Evolutionary conservation across 2,113 vertebrate genomes (phyloP), one percentile per base, ranked within the genome.

Genomic region (Monarcha castaneiventris): DNA sequence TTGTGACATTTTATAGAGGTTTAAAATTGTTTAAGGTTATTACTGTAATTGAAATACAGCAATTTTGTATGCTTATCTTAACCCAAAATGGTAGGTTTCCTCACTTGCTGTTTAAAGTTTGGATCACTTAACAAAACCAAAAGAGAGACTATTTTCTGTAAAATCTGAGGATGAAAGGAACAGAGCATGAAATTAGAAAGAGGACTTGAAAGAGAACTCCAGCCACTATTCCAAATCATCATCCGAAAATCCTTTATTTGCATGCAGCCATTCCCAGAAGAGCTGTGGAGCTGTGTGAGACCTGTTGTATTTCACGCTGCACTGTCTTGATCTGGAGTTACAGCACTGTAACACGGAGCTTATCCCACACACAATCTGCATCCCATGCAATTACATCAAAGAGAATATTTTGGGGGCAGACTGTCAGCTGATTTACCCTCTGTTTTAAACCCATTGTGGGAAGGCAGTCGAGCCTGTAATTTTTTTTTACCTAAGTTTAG

Each of bases 131-230:
- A 78, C 75, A 84, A 90, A 92, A 84, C 83, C 37, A 27, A 89
- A 89, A 92, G 88, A 82, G 43, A 61, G 90, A 89, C 27, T 86
- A 87, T 95, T 94, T 94, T 61, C 91, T 92, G 93, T 81, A 95
- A 95, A 94, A 90, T 90, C 90, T 64, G 83, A 78, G 86, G 93
- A 94, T 97, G 92, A 96, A 96, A 97, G 94, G 96, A 96, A 64
- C 44, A 69, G 92, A 96, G 93, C 96, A 96, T 95, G 94, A 96
- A 96, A 96, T 93, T 94, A 79, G 86, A 79, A 89, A 88, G 83
- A 93, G 86, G 84, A 92, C 90, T 96, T 96, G 92, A 97, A 96
- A 96, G 96, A 69, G 61, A 92, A 11, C 93, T 96, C 61, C 85
- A 96, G 75, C 83, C 66, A 41, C 80, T 84, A 61, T 72, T 94